A percentile compares a stretch with the other conserved stretches of the same genome.
phyloP scores from a whole-genome alignment of 2,888 invertebrate species.

The Lochmaea crataegi region DNA sequence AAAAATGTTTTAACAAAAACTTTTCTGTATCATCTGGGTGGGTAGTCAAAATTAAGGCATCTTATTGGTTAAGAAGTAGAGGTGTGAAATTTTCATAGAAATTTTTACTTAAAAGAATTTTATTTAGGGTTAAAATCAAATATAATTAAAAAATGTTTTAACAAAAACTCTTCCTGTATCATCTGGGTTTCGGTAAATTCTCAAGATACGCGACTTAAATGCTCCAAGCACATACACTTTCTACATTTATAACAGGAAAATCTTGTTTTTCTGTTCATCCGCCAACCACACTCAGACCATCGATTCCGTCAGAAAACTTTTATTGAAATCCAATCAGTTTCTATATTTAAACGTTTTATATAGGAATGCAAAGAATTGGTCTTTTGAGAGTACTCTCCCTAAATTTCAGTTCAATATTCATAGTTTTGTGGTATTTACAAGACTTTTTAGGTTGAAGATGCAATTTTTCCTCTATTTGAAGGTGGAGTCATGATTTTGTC shows the following conservation, averaged over 20 bases:
- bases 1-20: too few relatives aligned
- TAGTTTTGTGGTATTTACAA: not conserved
- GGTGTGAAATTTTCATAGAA: too few relatives aligned
- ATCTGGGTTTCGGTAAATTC: not conserved
- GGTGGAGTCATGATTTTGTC: too few relatives aligned
- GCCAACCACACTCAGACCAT: not conserved
- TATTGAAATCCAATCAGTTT: not conserved
- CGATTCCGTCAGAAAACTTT: conserved; percentile 2
- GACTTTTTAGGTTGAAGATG: too few relatives aligned
- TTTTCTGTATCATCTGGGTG: not conserved
- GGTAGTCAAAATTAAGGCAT: too few relatives aligned
- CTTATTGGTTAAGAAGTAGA: too few relatives aligned
- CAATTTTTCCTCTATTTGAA: too few relatives aligned
- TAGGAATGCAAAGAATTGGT: not conserved
- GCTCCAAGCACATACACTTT: not conserved
- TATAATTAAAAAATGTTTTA: too few relatives aligned
- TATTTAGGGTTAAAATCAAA: too few relatives aligned
- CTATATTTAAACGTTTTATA: not conserved
- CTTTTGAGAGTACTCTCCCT: not conserved
- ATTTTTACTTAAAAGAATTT: too few relatives aligned
- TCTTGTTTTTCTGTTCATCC: not conserved
- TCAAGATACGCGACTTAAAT: not conserved
- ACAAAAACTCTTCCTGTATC: not conserved
- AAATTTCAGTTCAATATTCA: not conserved
- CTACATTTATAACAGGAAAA: not conserved